Evolutionary conservation across 2,888 invertebrate species (phyloP).

Genomic region (Agrilus cyanescens): DNA sequence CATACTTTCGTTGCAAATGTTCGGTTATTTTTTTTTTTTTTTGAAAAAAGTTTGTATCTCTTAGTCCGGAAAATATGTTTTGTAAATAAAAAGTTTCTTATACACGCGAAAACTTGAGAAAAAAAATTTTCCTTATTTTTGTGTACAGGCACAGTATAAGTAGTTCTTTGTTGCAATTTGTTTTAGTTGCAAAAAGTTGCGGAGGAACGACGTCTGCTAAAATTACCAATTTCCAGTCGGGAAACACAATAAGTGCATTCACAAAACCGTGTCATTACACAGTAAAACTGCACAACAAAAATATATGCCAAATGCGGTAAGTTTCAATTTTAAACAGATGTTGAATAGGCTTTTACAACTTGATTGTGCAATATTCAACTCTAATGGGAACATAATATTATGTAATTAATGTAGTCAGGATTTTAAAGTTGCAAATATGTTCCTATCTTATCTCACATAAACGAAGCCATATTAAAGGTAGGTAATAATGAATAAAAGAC

Average conservation of each 20-base stretch:
- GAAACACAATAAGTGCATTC: conserved; percentile 33
- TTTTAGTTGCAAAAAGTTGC: conserved; percentile 19
- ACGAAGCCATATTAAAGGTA: too few species aligned
- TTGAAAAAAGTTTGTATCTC: too few species aligned
- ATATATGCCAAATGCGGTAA: conserved; percentile 47
- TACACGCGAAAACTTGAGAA: too few species aligned
- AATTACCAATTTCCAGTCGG: conserved; percentile 28
- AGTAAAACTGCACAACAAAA: conserved; percentile 45
- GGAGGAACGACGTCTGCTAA: conserved; percentile 23
- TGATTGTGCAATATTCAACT: background rate
- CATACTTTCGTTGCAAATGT: too few species aligned
- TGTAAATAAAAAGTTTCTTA: too few species aligned
- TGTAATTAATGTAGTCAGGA: too few species aligned
- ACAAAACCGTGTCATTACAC: conserved; percentile 41
- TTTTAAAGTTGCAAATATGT: background rate
- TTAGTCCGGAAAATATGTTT: too few species aligned
- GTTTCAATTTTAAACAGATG: conserved; percentile 6
- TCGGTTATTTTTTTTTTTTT: too few species aligned
- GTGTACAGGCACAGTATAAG: background rate
- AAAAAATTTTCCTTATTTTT: too few species aligned
- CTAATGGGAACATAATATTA: conserved; percentile 7
- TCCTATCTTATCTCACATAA: background rate
- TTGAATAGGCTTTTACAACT: too few species aligned
- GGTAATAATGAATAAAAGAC: too few species aligned
- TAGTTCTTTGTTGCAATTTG: conserved; percentile 3